A percentile compares a stretch with the other conserved stretches of the same genome.
phyloP scores from a whole-genome alignment of 1,140 invertebrate genomes.

The Drosophila persimilis region DNA sequence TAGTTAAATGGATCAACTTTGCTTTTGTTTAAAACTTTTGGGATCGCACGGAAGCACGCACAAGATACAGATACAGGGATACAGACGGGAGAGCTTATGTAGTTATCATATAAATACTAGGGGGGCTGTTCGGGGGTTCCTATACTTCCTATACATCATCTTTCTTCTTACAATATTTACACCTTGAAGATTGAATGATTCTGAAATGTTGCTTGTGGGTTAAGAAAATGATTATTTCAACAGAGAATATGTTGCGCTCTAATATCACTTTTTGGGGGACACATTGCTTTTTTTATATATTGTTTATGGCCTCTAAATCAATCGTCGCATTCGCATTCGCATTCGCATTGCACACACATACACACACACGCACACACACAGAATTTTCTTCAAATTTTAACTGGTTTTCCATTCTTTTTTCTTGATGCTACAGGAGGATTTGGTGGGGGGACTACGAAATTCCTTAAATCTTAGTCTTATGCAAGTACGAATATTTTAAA shows the following conservation, averaged over 20 bases:
- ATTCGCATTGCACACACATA: too few species aligned
- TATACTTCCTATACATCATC: constrained; percentile 30
- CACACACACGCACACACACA: too few species aligned
- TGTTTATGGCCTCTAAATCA: constrained; percentile 27
- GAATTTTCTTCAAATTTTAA: too few species aligned
- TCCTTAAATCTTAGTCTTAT: too few species aligned
- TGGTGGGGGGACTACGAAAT: too few species aligned
- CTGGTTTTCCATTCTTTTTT: constrained; percentile 21
- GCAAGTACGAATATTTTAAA: constrained; percentile 55
- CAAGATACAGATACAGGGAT: constrained; percentile 51
- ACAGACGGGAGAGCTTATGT: constrained; percentile 7
- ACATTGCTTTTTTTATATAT: constrained; percentile 15
- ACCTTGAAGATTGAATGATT: constrained; percentile 21
- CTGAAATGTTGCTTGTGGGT: constrained; percentile 41
- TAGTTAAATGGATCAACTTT: constrained; percentile 9
- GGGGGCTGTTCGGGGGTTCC: neutral
- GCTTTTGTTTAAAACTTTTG: constrained; percentile 65
- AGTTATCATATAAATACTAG: constrained; percentile 38
- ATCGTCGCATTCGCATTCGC: constrained; percentile 3
- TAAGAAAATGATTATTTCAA: constrained; percentile 46
- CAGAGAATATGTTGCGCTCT: constrained; percentile 51
- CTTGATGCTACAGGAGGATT: constrained; percentile 28
- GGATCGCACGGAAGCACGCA: constrained; percentile 70
- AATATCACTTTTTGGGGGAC: constrained; percentile 56
- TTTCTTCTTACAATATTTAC: constrained; percentile 35